Conservation (phyloP, 2,113 vertebrate species). For the Columba livia region DNA sequence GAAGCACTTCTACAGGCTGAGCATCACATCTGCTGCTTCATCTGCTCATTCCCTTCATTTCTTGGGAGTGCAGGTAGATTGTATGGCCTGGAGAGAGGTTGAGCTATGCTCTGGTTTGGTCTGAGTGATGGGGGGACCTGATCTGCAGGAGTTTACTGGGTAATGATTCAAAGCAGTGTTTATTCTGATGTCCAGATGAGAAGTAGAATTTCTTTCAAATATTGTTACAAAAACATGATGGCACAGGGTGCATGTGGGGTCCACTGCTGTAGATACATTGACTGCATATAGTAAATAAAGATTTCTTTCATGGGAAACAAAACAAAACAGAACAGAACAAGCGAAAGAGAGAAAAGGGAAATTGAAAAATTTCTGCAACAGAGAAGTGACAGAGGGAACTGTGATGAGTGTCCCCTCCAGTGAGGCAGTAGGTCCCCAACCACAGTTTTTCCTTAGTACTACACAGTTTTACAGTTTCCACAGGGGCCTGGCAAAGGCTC, state of each 20-base stretch:
- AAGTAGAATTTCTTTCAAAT: neutral
- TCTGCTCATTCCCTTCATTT: neutral
- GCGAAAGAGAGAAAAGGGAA: neutral
- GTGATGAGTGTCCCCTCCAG: neutral
- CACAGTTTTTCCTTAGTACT: neutral
- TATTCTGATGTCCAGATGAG: neutral
- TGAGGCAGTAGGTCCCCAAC: neutral
- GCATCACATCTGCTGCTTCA: fast-evolving
- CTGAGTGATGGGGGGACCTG: neutral
- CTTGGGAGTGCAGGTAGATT: neutral
- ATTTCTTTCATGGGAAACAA: neutral
- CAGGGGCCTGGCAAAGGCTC: neutral
- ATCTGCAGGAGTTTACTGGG: neutral
- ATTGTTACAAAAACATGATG: neutral
- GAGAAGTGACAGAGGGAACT: neutral
- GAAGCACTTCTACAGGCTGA: neutral
- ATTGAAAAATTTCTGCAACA: neutral
- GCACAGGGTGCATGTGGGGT: neutral
- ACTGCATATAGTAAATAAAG: neutral
- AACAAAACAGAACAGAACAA: neutral
- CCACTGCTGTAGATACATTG: neutral
- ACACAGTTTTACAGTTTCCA: neutral
- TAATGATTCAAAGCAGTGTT: neutral
- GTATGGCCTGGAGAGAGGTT: neutral
- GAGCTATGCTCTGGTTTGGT: neutral